phyloP scores from a whole-genome alignment of 2,113 vertebrate species.

The Phaethon lepturus region DNA sequence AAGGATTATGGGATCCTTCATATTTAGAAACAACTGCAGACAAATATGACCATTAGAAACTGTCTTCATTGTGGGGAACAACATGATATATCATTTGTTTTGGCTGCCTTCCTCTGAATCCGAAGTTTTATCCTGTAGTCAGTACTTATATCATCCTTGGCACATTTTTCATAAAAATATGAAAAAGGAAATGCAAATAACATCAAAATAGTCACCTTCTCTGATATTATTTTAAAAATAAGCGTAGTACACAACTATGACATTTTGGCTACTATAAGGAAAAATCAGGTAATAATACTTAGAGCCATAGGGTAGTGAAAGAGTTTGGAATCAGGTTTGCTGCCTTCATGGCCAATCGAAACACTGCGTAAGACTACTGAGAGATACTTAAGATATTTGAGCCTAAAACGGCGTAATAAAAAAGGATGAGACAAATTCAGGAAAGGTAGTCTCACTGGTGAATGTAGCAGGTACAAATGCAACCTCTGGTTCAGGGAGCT shows the following conservation, averaged over 20 bases:
- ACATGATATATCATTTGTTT: background rate
- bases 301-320: background rate
- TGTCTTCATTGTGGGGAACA: background rate
- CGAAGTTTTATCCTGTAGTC: rapidly evolving
- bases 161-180: background rate
- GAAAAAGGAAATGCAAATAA: background rate
- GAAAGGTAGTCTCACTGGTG: background rate
- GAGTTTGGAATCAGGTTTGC: background rate
- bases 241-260: background rate
- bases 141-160: background rate
- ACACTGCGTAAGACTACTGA: background rate
- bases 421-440: background rate
- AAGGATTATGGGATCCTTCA: background rate
- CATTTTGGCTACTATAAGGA: background rate
- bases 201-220: background rate
- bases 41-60: background rate
- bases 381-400: background rate
- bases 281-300: background rate
- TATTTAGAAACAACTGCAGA: background rate
- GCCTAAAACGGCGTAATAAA: background rate
- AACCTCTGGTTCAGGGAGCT: background rate
- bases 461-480: background rate
- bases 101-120: background rate
- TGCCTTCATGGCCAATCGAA: background rate
- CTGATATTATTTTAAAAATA: background rate